Percentiles rank a stretch among this genome's conserved stretches.
Conservation (phyloP, 2,797 vertebrate genomes). For the Danio kyathit region DNA sequence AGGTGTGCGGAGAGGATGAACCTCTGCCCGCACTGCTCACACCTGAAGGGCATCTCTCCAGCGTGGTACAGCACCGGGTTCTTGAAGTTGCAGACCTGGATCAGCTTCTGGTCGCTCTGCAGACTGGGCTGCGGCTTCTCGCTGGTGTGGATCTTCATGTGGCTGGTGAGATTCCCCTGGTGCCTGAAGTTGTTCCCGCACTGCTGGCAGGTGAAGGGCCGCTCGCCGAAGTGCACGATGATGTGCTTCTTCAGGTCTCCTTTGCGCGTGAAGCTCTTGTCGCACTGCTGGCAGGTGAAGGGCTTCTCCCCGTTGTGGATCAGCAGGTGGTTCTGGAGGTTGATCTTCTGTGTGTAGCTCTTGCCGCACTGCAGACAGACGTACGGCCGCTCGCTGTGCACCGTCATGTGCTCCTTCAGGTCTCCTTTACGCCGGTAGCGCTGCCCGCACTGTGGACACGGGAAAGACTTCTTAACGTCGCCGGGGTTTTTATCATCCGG, state of each 20-base stretch:
- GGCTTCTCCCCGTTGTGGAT: constrained; percentile 64
- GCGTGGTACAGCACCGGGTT: constrained; percentile 30
- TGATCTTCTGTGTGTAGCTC: constrained; percentile 67
- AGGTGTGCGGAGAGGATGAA: constrained; percentile 73
- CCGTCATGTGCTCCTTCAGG: constrained; percentile 21
- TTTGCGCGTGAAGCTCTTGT: constrained; percentile 71
- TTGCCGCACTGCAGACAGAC: constrained; percentile 71
- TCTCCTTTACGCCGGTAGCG: constrained; percentile 6
- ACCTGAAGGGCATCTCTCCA: constrained; percentile 65
- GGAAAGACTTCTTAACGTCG: neutral
- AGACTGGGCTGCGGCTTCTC: constrained; percentile 51
- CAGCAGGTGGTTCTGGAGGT: constrained; percentile 70
- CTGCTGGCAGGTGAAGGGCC: constrained; percentile 61
- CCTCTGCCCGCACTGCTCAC: constrained; percentile 67
- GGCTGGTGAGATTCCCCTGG: constrained; percentile 71
- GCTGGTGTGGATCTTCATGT: constrained; percentile 70
- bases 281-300: constrained; percentile 67
- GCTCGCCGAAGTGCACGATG: constrained; percentile 69
- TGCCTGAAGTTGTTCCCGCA: constrained; percentile 75
- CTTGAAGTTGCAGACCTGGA: constrained; percentile 5
- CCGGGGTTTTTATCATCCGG: neutral
- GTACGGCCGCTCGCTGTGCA: constrained; percentile 50
- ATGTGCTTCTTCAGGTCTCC: constrained; percentile 73
- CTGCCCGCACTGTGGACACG: constrained; percentile 3
- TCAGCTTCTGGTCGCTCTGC: constrained; percentile 13